Evolutionary conservation across 2,797 vertebrate species (phyloP).

Genomic region (Jordanella pulchra): DNA sequence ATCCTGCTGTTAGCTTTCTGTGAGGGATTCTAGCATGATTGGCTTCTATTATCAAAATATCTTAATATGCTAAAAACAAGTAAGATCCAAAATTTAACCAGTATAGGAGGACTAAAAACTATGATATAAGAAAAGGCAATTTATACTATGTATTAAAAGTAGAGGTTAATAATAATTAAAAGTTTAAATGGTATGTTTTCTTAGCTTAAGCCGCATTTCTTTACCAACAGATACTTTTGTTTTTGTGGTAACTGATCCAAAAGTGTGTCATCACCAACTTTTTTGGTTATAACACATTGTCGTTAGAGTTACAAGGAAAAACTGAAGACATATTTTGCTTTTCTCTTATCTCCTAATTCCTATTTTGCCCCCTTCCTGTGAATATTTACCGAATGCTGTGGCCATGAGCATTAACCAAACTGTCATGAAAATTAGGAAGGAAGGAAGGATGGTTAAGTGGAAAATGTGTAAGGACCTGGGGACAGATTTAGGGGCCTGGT

Average conservation of each 20-base stretch:
- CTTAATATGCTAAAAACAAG: background rate
- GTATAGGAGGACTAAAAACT: background rate
- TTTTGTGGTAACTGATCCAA: constrained; percentile 36
- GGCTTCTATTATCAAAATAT: too few species aligned
- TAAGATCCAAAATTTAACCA: background rate
- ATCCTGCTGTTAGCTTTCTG: too few species aligned
- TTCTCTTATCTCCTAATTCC: constrained; percentile 70
- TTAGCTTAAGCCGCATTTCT: background rate
- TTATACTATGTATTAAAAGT: background rate
- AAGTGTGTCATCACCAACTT: constrained; percentile 40
- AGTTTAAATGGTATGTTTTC: too few species aligned
- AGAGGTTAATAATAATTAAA: background rate
- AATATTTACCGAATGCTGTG: constrained; percentile 39
- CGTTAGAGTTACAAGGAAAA: constrained; percentile 45
- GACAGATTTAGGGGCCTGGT: constrained; percentile 66
- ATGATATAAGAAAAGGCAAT: background rate
- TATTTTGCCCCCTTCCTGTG: constrained; percentile 73
- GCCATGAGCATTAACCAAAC: constrained; percentile 58
- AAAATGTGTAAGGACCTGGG: constrained; percentile 56
- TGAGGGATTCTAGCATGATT: too few species aligned
- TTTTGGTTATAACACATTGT: constrained; percentile 66
- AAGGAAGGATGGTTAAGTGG: constrained; percentile 59
- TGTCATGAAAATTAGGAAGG: constrained; percentile 33
- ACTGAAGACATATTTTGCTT: constrained; percentile 35
- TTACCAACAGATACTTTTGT: constrained; percentile 41